phyloP scores from a whole-genome alignment of 2,113 vertebrate genomes.

The Grallaria varia region DNA sequence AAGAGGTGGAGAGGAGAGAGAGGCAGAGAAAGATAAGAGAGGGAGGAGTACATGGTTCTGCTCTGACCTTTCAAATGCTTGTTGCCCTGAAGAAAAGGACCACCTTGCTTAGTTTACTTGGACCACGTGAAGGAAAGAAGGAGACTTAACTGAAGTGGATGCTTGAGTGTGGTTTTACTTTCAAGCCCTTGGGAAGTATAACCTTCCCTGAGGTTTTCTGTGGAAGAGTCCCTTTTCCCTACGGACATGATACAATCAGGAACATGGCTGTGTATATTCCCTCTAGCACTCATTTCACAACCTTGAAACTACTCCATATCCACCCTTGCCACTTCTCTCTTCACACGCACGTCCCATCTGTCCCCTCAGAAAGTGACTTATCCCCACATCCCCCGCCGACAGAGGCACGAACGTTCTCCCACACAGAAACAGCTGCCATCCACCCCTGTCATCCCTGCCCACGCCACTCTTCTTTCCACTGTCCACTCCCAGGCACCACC shows the following conservation, averaged over 20 bases:
- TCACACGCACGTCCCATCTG: background rate
- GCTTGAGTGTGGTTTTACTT: background rate
- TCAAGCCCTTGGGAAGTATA: background rate
- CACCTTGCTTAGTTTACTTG: background rate
- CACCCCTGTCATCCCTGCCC: background rate
- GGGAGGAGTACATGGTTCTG: background rate
- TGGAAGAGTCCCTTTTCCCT: background rate
- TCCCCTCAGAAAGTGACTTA: background rate
- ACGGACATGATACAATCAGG: background rate
- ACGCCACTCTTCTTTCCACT: background rate
- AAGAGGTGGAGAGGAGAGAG: background rate
- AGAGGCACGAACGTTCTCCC: background rate
- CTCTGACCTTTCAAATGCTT: background rate
- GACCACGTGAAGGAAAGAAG: background rate
- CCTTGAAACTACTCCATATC: background rate
- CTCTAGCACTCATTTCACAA: background rate
- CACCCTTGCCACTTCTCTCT: background rate
- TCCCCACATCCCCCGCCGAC: background rate
- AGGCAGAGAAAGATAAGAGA: background rate
- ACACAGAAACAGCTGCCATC: conserved; percentile 19
- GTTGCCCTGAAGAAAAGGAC: background rate
- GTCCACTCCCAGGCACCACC: background rate
- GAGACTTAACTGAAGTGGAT: background rate
- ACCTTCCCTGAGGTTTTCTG: background rate
- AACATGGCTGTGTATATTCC: background rate